phyloP scores from a whole-genome alignment of 2,888 invertebrate species.

The Mesorhabditis spiculigera region DNA sequence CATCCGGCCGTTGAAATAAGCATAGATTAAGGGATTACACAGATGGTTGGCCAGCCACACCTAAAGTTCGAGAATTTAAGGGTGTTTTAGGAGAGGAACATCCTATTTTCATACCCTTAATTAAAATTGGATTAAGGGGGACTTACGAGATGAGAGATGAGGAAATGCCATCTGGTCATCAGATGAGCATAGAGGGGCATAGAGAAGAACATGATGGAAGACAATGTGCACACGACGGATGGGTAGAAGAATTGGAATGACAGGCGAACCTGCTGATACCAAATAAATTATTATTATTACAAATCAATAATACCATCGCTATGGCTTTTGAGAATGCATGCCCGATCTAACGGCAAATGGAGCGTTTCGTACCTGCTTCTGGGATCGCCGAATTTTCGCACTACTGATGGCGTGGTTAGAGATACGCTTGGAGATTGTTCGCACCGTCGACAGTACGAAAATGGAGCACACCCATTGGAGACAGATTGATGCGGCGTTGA shows the following conservation, averaged over 20 bases:
- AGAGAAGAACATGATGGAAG: constrained; percentile 9
- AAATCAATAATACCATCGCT: no score
- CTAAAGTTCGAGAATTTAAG: background rate
- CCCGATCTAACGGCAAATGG: no score
- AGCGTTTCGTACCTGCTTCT: constrained; percentile 3
- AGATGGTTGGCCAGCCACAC: constrained; percentile 8
- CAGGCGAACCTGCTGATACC: constrained; percentile 2
- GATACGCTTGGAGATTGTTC: background rate
- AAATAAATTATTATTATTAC: no score
- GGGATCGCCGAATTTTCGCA: background rate
- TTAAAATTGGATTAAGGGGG: no score
- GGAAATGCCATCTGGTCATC: constrained; percentile 4
- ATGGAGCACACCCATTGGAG: constrained; percentile 5
- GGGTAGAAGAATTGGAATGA: constrained; percentile 11
- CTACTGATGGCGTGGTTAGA: constrained; percentile 1
- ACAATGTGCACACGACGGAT: constrained; percentile 7
- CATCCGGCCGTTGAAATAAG: background rate
- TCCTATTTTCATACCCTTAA: background rate
- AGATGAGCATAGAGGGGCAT: constrained; percentile 7
- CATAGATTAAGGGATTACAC: constrained; percentile 5
- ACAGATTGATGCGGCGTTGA: background rate
- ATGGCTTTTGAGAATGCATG: no score
- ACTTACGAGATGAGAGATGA: constrained; percentile 8
- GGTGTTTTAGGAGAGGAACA: background rate
- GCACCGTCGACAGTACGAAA: constrained; percentile 7